Base-by-base conservation (phyloP, 2,888 invertebrate species). In the Apomyelois bistriatella region DNA sequence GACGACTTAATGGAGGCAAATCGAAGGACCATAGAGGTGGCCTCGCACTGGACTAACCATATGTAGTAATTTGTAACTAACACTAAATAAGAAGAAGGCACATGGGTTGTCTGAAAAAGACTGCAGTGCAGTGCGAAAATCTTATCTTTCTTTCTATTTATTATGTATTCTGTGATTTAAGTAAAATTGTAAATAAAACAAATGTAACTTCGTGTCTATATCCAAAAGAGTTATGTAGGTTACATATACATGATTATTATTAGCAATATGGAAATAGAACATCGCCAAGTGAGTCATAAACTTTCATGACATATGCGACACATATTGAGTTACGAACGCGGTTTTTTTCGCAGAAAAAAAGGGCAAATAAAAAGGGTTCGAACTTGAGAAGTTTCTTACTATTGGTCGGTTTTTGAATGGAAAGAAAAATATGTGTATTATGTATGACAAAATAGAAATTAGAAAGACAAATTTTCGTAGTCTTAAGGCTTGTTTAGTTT, bases 251-350 rank as follows among this genome's bases (percentile, higher is more conserved):
- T 6, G 36, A 17, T 52, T 43, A 42, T 42, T 43, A 43, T 43
- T 37, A 43, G 43, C 16, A 13, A 15, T n/a, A 52, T 46, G 15
- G 51, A 35, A 52, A 28, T 52, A 17, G 36, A 36, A 7, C 12
- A 28, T 36, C 13, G 15, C 52, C 36, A 42, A 35, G 16, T 35
- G 64, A 65, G 49, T 69, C 68, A 68, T 58, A 61, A 57, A 53
- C 51, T 59, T 48, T 35, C 36, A 36, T 51, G 51, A 52, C 60
- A 58, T 56, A 48, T 57, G 57, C 36, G 54, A 16, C 37, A 53
- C 50, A 55, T 63, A 60, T 57, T 64, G 59, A 60, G 65, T 65
- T 67, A 70, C 69, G 55, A 53, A 37, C n/a, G 48, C 46, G 66
- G 66, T 60, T 64, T 63, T 62, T 55, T 69, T 64, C 62, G 52